A percentile compares a stretch with the other conserved stretches of the same genome.
Conservation (phyloP, 2,113 vertebrate species). For the Ptilorrhoa leucosticta region DNA sequence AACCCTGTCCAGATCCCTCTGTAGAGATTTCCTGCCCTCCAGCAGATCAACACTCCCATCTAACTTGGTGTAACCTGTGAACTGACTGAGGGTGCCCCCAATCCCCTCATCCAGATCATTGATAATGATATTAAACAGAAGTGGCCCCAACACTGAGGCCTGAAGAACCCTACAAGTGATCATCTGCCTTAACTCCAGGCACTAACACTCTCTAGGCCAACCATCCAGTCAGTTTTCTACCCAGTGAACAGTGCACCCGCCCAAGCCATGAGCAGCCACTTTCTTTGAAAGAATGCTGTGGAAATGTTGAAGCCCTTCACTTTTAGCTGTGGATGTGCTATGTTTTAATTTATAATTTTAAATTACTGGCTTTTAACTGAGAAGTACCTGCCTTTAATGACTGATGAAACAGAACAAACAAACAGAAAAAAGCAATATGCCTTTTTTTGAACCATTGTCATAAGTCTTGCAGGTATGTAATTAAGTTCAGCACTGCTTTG, state of each 20-base stretch:
- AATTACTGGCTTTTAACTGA: neutral
- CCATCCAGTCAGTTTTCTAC: neutral
- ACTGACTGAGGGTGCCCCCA: neutral
- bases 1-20: neutral
- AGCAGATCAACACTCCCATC: neutral
- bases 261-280: neutral
- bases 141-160: neutral
- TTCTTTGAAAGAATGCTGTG: neutral
- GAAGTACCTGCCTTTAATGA: neutral
- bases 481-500: slow-evolving; percentile 53
- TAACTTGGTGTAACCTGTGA: neutral
- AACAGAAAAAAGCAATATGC: neutral
- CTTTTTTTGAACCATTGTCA: neutral
- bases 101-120: neutral
- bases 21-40: neutral
- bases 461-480: slow-evolving; percentile 35
- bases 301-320: neutral
- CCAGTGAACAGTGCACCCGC: neutral
- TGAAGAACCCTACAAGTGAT: neutral
- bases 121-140: neutral
- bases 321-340: neutral
- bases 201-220: too few species aligned
- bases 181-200: neutral
- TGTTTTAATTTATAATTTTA: neutral
- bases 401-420: neutral